Evolutionary conservation across 1,140 invertebrate species (phyloP).

Genomic region (Scaptodrosophila lebanonensis): DNA sequence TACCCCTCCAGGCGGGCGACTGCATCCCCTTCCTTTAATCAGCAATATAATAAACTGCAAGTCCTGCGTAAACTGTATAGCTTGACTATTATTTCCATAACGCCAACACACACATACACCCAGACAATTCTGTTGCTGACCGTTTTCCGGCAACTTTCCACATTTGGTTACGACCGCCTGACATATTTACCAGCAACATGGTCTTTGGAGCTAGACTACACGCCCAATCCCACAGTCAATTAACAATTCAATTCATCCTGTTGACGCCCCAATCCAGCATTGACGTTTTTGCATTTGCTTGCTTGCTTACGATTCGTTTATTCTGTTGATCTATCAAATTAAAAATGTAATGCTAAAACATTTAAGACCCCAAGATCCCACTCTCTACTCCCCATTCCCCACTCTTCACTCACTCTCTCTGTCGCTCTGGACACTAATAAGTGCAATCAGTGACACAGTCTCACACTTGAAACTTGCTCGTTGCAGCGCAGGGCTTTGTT

Average conservation of each 20-base stretch:
- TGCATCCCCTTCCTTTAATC: too few relatives aligned
- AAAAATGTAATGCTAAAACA: constrained; percentile 74
- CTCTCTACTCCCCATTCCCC: not conserved
- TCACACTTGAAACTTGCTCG: too few relatives aligned
- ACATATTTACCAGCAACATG: too few relatives aligned
- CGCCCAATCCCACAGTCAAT: not conserved
- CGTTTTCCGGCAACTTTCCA: too few relatives aligned
- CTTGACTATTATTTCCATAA: too few relatives aligned
- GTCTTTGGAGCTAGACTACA: too few relatives aligned
- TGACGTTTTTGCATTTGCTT: constrained; percentile 29
- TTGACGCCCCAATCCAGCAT: constrained; percentile 24
- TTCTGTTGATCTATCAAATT: constrained; percentile 76
- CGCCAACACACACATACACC: too few relatives aligned
- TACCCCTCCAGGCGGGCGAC: too few relatives aligned
- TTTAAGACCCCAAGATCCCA: constrained; percentile 44
- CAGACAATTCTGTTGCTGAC: too few relatives aligned
- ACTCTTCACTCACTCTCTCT: constrained; percentile 5
- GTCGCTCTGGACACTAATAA: constrained; percentile 59
- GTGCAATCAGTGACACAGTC: constrained; percentile 69
- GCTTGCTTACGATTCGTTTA: constrained; percentile 73
- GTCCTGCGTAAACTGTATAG: too few relatives aligned
- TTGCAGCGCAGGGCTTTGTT: constrained; percentile 40
- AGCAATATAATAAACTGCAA: too few relatives aligned
- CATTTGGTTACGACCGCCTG: too few relatives aligned
- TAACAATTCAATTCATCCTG: constrained; percentile 47